Base-by-base conservation (phyloP, 1,140 invertebrate species). In the Frieseomelitta varia region DNA sequence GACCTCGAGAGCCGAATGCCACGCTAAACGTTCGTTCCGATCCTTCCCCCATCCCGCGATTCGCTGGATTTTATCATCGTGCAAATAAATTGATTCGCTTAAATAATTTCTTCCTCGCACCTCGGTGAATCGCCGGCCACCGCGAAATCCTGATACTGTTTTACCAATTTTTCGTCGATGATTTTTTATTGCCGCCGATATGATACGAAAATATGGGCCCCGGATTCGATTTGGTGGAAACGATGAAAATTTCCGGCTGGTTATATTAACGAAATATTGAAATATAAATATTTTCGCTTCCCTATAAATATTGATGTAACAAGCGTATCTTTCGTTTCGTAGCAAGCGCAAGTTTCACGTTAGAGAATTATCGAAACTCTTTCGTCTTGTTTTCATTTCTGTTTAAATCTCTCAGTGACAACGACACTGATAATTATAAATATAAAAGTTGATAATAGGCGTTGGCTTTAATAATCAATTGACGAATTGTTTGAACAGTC, bases 11-110 rank as follows among this genome's bases (percentile, higher is more conserved):
- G 19, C 47, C 67, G 27, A 61, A 58, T 27, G 65, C 53, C 19
- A 8, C 19, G 56, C 30, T 72, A 79, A 79, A 84, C 53, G 56
- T 53, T 51, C 27, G 24, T 17, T 17, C 27, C 21, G 10, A 14
- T 10, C 1, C 19, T n/a, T 47, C 6, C 39, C 8, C 39, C 39
- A 6, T 6, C 39, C 39, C 6, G 39, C 3, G 34, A 27, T 56
- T 51, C 34, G 19, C 3, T 19, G 34, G 2, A 27, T 56, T 74
- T 81, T 19, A 68, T 56, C 27, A 79, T 30, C 34, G 4, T 3
- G 17, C 68, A 61, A 65, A 47, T 34, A 56, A 68, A 83, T 78
- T 24, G 53, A 58, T 76, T 55, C 63, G 15, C 2, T 11, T 82
- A 56, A 82, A 82, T 63, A 82, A 67, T 68, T 56, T 11, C 27